Evolutionary conservation across 2,113 vertebrate genomes (phyloP).

Genomic region (Zapornia atra): DNA sequence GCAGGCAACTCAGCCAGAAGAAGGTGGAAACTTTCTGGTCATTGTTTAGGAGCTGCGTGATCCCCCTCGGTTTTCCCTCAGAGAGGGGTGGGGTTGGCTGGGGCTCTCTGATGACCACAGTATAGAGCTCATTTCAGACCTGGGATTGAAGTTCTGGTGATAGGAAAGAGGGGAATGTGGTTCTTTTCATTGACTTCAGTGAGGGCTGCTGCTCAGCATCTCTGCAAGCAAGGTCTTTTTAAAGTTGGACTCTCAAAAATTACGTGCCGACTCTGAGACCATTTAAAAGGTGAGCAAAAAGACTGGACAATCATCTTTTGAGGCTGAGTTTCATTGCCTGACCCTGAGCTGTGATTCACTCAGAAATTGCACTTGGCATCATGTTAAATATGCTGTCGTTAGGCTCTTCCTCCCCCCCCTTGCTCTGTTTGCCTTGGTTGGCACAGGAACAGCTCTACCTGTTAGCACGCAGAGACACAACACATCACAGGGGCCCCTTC

Average conservation of each 20-base stretch:
- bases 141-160: neutral
- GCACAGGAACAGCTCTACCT: neutral
- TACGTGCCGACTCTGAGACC: neutral
- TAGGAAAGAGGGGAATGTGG: neutral
- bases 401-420: neutral
- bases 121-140: neutral
- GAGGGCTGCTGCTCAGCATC: neutral
- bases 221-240: neutral
- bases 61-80: neutral
- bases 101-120: neutral
- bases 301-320: fast-evolving
- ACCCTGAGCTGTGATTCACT: neutral
- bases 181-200: too few relatives aligned
- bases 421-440: neutral
- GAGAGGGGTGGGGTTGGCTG: neutral
- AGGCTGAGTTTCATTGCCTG: neutral
- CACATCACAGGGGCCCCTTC: neutral
- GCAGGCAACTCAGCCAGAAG: neutral
- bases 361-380: neutral
- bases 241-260: neutral
- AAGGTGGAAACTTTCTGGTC: neutral
- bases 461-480: neutral
- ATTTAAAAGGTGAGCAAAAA: neutral
- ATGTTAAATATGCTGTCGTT: fast-evolving
- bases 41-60: neutral